Evolutionary conservation across 30 jellyfish, hydroid and myxozoan species (phyloP).

Genomic region (Aurelia coerulea): DNA sequence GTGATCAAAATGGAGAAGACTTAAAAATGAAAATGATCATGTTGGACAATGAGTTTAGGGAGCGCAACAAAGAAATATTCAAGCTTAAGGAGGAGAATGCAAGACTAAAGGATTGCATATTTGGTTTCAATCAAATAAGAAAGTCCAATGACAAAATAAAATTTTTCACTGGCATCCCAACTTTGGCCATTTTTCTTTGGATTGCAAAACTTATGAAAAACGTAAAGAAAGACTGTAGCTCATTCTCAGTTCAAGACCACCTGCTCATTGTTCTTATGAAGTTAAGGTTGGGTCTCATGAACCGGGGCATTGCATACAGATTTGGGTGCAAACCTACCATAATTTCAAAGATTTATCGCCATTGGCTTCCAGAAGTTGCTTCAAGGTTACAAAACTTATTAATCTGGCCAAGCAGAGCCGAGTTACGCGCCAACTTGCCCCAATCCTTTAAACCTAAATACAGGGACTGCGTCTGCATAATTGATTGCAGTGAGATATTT

Average conservation of each 20-base stretch:
- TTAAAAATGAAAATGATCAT: no score
- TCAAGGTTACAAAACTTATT: slow-evolving; percentile 42
- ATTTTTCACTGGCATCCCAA: slow-evolving; percentile 41
- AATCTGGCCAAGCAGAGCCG: slow-evolving; percentile 30
- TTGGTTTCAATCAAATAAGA: slow-evolving; percentile 13
- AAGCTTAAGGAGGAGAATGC: slow-evolving; percentile 6
- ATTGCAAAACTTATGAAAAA: slow-evolving; percentile 10
- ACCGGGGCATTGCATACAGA: slow-evolving; percentile 1
- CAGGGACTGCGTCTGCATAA: slow-evolving; percentile 53
- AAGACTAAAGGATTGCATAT: slow-evolving; percentile 4
- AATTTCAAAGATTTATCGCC: slow-evolving; percentile 9
- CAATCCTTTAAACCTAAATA: slow-evolving; percentile 8
- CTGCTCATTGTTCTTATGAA: background rate
- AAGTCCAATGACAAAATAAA: slow-evolving; percentile 27
- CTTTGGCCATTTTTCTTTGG: slow-evolving; percentile 6
- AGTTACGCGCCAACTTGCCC: slow-evolving; percentile 31
- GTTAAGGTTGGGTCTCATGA: slow-evolving; percentile 22
- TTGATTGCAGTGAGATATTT: slow-evolving; percentile 72
- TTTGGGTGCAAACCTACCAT: slow-evolving; percentile 2
- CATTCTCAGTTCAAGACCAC: slow-evolving; percentile 14
- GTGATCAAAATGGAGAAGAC: background rate
- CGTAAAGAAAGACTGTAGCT: background rate
- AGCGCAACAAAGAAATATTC: background rate
- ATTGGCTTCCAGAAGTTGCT: slow-evolving; percentile 23
- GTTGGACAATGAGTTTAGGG: no score